A percentile compares a stretch with the other conserved stretches of the same genome.
These are phyloP conservation scores for Eulacestoma nigropectus DNA, from an alignment of 2,113 vertebrate genomes.

Conservation along the genomic window DNA sequence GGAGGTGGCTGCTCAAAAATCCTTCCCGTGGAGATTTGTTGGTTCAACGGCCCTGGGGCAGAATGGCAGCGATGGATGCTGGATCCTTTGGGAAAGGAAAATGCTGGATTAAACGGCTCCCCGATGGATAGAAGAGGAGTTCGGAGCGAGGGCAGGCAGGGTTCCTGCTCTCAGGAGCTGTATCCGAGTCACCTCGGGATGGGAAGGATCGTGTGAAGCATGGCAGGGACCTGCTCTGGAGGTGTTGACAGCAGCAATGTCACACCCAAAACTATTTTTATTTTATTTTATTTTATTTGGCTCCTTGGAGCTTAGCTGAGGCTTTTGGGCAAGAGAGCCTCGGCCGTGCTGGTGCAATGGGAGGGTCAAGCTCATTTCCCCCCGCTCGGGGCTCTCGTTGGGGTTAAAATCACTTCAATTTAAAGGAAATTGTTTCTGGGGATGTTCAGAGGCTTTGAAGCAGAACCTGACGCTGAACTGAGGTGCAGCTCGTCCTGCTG, in stretches of 20 bases:
- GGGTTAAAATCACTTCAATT: not conserved
- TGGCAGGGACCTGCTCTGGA: not conserved
- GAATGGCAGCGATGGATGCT: not conserved
- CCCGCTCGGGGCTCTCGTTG: not conserved
- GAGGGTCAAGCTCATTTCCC: rapidly evolving
- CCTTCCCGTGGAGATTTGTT: rapidly evolving
- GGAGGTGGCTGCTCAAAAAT: not conserved
- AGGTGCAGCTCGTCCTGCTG: not conserved
- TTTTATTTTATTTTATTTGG: not conserved
- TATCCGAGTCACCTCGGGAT: rapidly evolving
- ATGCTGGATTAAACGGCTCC: rapidly evolving
- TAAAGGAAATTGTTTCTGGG: not conserved
- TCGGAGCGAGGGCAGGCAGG: rapidly evolving
- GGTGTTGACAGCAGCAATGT: not conserved
- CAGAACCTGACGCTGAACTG: rapidly evolving
- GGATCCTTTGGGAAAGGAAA: not conserved
- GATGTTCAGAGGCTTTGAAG: not conserved
- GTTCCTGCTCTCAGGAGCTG: not conserved
- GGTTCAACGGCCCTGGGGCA: rapidly evolving
- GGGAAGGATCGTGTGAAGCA: not conserved
- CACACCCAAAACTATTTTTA: not conserved
- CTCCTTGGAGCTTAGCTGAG: not conserved
- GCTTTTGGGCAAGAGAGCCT: not conserved
- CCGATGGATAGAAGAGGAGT: not conserved
- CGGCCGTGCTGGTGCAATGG: rapidly evolving